These are phyloP conservation scores for Tachina grossa DNA, from an alignment of 2,888 invertebrate genomes.

Conservation along the genomic window DNA sequence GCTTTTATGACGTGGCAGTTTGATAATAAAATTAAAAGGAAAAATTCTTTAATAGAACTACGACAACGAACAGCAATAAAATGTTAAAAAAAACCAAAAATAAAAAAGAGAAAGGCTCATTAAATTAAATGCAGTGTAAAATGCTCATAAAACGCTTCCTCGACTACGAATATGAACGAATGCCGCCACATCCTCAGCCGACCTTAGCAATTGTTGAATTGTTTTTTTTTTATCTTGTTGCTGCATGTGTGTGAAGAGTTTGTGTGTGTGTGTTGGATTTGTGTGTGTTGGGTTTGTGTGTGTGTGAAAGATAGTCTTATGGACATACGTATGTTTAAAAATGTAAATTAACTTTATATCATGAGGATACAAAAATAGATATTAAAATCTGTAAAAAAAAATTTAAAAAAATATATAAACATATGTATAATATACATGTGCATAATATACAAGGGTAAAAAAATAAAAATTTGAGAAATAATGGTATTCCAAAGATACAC, in stretches of 20 bases:
- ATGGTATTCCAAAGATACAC: too few relatives aligned
- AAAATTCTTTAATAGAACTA: conserved; percentile 13
- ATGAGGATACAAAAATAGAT: conserved; percentile 45
- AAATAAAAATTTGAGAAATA: too few relatives aligned
- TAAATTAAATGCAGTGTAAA: conserved; percentile 80
- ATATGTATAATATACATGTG: too few relatives aligned
- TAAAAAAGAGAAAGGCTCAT: conserved; percentile 74
- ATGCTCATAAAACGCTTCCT: conserved; percentile 77
- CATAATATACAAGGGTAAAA: too few relatives aligned
- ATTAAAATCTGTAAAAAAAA: conserved; percentile 6
- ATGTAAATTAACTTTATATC: conserved; percentile 36
- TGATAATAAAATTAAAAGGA: conserved; percentile 52
- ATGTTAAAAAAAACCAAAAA: conserved; percentile 17
- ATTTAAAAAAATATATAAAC: too few relatives aligned
- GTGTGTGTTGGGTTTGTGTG: background rate
- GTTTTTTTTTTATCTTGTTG: conserved; percentile 1
- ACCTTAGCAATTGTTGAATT: conserved; percentile 33
- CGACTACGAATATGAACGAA: conserved; percentile 43
- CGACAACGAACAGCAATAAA: conserved; percentile 32
- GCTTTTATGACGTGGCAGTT: conserved; percentile 67
- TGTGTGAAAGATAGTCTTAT: background rate
- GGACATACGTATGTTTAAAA: conserved; percentile 44
- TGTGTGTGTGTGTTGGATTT: background rate
- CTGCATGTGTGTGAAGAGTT: background rate
- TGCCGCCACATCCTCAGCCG: conserved; percentile 16